These are phyloP conservation scores for Melieria omissa DNA, from an alignment of 2,888 invertebrate genomes.

Conservation along the genomic window DNA sequence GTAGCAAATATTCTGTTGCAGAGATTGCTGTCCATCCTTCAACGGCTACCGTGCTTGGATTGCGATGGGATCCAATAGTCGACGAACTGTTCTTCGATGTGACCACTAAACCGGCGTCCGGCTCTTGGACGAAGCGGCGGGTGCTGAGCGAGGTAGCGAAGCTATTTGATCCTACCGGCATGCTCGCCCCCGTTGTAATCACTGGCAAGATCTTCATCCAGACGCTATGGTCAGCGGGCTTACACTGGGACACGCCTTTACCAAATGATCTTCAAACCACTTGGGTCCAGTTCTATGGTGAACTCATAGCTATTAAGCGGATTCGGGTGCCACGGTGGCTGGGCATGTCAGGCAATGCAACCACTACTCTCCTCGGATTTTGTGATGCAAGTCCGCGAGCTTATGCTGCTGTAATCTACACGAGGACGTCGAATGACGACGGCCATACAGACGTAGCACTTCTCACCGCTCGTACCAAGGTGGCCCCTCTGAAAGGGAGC, in stretches of 20 bases:
- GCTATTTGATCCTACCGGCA: too few relatives aligned
- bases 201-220: conserved; percentile 29
- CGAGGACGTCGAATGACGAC: too few relatives aligned
- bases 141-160: neutral
- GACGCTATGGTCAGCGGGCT: conserved; percentile 17
- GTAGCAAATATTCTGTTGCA: neutral
- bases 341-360: too few relatives aligned
- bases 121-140: too few relatives aligned
- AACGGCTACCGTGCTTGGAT: neutral
- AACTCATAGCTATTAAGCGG: too few relatives aligned
- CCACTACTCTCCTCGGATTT: conserved; percentile 9
- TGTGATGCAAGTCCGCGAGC: conserved; percentile 24
- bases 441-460: too few relatives aligned
- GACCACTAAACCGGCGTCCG: too few relatives aligned
- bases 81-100: neutral
- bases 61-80: neutral
- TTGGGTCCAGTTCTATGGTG: neutral
- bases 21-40: neutral
- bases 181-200: conserved; percentile 18
- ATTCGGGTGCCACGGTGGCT: too few relatives aligned
- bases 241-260: conserved; percentile 25
- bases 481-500: conserved; percentile 16
- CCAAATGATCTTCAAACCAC: neutral
- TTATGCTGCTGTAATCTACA: conserved; percentile 18
- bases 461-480: conserved; percentile 15